phyloP scores from a whole-genome alignment of 2,888 invertebrate species.

The Gonocerus acuteangulatus region DNA sequence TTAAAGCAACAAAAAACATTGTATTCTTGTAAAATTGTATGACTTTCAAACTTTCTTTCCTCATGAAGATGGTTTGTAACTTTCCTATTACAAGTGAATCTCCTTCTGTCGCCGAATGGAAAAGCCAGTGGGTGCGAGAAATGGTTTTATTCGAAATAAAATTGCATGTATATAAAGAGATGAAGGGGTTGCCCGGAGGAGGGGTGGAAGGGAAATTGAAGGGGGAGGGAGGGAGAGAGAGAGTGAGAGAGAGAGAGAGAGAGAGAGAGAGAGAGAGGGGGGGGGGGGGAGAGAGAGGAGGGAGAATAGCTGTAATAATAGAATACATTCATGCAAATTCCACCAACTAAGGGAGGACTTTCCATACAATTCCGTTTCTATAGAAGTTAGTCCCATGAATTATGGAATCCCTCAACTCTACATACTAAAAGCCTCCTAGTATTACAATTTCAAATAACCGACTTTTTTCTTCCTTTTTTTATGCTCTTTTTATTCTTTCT shows the following conservation, averaged over 20 bases:
- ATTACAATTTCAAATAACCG: conserved; percentile 36
- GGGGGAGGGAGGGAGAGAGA: conserved; percentile 31
- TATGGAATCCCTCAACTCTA: conserved; percentile 35
- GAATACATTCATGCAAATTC: conserved; percentile 35
- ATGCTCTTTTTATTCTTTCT: background rate
- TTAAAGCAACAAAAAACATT: too few relatives aligned
- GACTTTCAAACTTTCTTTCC: too few relatives aligned
- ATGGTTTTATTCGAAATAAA: too few relatives aligned
- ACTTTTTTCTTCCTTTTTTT: conserved; percentile 7
- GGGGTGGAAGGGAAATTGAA: conserved; percentile 31
- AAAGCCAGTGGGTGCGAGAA: too few relatives aligned
- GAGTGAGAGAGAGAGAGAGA: conserved; percentile 30
- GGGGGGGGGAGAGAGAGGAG: conserved; percentile 36
- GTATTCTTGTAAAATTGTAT: too few relatives aligned
- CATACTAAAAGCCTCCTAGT: conserved; percentile 35
- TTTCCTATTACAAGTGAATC: too few relatives aligned
- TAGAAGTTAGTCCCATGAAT: conserved; percentile 35
- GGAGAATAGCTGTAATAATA: conserved; percentile 38
- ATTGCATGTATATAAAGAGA: background rate
- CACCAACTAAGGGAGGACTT: conserved; percentile 33
- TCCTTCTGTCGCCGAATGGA: too few relatives aligned
- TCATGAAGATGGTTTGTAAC: too few relatives aligned
- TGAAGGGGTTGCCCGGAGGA: conserved; percentile 26
- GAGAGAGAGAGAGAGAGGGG: conserved; percentile 31
- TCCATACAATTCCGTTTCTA: conserved; percentile 32